Evolutionary conservation across 1,140 invertebrate species (phyloP), one percentile per base, ranked within the genome.

Genomic region (Eufriesea mexicana): DNA sequence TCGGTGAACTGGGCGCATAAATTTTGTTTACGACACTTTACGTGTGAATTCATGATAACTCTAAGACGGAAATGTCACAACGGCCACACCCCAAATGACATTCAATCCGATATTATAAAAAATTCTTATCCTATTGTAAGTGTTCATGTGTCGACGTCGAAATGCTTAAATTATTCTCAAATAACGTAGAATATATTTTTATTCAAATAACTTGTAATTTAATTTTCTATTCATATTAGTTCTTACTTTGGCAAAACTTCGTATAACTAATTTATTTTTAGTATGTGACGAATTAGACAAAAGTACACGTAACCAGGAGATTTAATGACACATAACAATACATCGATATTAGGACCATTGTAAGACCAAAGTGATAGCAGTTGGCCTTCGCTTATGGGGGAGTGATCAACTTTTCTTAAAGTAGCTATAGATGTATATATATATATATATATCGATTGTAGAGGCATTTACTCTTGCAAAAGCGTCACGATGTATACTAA

Each of bases 331-430:
- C 14, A n/a, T 35, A 84, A 83, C 45, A 79, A 66, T 73, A 49
- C 61, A 47, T 45, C 42, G 68, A 79, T 74, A 51, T 64, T 84
- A 86, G 85, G 77, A 35, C 64, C 54, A 75, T 83, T 86, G 67
- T 86, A 80, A 78, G 55, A 73, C 81, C 77, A 74, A 85, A 80
- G 86, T 88, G 86, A 88, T 88, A 88, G 86, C 86, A 71, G 86
- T 88, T 86, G 82, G 82, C 86, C 86, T 88, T 88, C 68, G 51
- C 2, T 84, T 64, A 79, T 70, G 86, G 77, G 84, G 86, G 84
- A 86, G 86, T 87, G 81, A 84, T 79, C 81, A 85, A 70, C 79
- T 84, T 84, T 84, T 80, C 77, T 79, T 70, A 79, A 84, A 81
- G 51, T 84, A 18, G 25, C 12, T 79, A 54, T 61, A 57, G 18